These are phyloP conservation scores for Imbricaverruca yamaguchii DNA, from an alignment of 2,888 invertebrate genomes.

Conservation along the genomic window DNA sequence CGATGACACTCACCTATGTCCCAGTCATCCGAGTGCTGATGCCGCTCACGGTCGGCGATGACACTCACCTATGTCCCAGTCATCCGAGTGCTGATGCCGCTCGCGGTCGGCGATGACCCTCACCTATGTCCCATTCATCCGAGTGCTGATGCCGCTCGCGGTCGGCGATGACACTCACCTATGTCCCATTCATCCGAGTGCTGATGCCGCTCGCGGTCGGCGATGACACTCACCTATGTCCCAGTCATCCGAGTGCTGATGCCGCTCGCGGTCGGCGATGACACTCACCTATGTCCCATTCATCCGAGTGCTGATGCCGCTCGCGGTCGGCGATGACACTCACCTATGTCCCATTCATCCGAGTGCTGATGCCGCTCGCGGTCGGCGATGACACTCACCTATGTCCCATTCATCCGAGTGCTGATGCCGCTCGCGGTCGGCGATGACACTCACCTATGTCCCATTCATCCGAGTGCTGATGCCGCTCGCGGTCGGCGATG, in stretches of 20 bases:
- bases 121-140: constrained; percentile 20
- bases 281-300: constrained; percentile 46
- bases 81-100: constrained; percentile 85
- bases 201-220: constrained; percentile 75
- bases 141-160: constrained; percentile 15
- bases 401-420: constrained; percentile 67
- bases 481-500: constrained; percentile 31
- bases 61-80: constrained; percentile 46
- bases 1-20: constrained; percentile 20
- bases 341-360: too few relatives aligned
- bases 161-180: not conserved
- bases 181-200: constrained; percentile 66
- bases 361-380: too few relatives aligned
- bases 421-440: constrained; percentile 70
- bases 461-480: too few relatives aligned
- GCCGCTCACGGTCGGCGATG: constrained; percentile 6
- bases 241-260: constrained; percentile 3
- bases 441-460: constrained; percentile 55
- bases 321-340: constrained; percentile 49
- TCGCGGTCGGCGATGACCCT: constrained; percentile 49
- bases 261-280: constrained; percentile 3
- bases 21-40: constrained; percentile 3
- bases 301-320: constrained; percentile 85
- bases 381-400: constrained; percentile 52
- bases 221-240: constrained; percentile 20